These are phyloP conservation scores for Dendrolimus kikuchii DNA, from an alignment of 1,140 invertebrate species.

Conservation along the genomic window DNA sequence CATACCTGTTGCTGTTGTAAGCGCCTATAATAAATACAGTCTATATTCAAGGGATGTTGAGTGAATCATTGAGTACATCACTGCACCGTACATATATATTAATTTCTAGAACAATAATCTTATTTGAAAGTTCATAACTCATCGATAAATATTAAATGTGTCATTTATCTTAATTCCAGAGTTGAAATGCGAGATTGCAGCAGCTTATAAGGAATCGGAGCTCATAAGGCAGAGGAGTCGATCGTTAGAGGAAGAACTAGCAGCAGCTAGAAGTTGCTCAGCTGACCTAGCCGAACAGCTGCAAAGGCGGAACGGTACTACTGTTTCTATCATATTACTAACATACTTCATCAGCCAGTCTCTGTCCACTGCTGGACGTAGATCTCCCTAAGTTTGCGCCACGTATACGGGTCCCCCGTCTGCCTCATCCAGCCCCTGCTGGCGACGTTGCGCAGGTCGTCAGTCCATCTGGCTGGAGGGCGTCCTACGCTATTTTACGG, in stretches of 20 bases:
- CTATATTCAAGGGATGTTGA: no score
- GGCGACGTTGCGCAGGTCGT: no score
- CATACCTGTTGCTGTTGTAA: no score
- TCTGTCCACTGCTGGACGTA: neutral
- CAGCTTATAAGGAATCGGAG: conserved; percentile 66
- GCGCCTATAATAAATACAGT: no score
- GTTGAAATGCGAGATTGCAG: conserved; percentile 58
- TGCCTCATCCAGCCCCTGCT: no score
- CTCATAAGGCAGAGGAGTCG: conserved; percentile 55
- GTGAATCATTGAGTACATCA: no score
- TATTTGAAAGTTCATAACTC: no score
- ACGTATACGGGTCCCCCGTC: neutral
- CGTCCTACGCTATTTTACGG: no score
- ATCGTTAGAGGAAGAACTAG: conserved; percentile 55
- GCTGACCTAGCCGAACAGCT: conserved; percentile 57
- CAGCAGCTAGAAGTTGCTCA: conserved; percentile 55
- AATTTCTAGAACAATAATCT: no score
- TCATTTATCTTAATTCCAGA: conserved; percentile 33
- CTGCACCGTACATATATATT: no score
- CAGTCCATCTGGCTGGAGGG: no score
- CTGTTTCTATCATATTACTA: neutral
- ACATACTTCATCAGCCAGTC: neutral
- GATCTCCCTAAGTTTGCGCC: neutral
- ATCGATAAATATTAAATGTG: no score
- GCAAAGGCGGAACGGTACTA: conserved; percentile 47